Base-by-base conservation (phyloP, 1,140 invertebrate species). In the Anthonomus grandis region DNA sequence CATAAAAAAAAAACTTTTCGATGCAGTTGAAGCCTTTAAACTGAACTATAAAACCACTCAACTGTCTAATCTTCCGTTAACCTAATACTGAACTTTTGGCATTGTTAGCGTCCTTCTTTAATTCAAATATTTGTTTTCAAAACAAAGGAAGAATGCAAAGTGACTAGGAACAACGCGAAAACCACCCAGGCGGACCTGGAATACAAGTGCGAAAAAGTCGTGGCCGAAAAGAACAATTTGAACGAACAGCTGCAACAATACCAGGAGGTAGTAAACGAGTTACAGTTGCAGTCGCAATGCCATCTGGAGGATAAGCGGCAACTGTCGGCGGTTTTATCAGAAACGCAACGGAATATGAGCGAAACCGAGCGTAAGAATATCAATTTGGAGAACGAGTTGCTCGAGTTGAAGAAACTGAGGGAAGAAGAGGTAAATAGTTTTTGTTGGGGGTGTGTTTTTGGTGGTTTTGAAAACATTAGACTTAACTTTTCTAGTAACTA, bases 141-240 rank as follows among this genome's bases (percentile, higher is more conserved):
- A n/a, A n/a, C n/a, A n/a, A n/a, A 57, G 67, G 89, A 93, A 67
- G 89, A 94, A 69, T 83, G 83, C 51, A 87, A 85, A 75, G 89
- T 86, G 51, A 83, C 83, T 0, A 82, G 87, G 63, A 91, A 90
- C 63, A 91, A 88, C 72, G 86, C 90, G 10, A 91, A 91, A 70
- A 87, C 84, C 4, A 85, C 86, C 10, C 79, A 91, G 37, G 83
- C 84, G 8, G 87, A 92, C 63, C 72, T 94, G 42, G 88, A 95
- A 68, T 90, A 86, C 64, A 83, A 87, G 58, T 70, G 88, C 21
- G 83, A 88, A 44, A 83, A 86, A 65, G 62, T 88, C 42, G 81
- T 84, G 15, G 80, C 84, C 18, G 90, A 94, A 63, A 86, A 86
- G 48, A 65, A 80, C 0, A 81, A 83, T 10, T 69, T 91, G 9